These are phyloP conservation scores for Odontophorus gujanensis DNA, from an alignment of 2,113 vertebrate genomes.

Conservation along the genomic window DNA sequence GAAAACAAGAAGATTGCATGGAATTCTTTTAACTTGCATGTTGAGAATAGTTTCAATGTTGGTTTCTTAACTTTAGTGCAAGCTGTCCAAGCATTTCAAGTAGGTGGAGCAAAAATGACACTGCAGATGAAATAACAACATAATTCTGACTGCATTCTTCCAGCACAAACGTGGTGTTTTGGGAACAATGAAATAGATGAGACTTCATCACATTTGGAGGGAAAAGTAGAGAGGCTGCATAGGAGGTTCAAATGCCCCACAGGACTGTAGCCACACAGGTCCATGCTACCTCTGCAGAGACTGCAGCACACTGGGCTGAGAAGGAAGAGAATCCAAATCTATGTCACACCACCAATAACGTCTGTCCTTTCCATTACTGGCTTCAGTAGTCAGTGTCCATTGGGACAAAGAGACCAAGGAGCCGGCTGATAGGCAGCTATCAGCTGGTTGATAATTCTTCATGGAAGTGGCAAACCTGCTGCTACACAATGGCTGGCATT, in stretches of 20 bases:
- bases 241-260: background rate
- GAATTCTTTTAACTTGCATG: background rate
- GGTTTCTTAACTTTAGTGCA: background rate
- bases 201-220: background rate
- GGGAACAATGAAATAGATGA: background rate
- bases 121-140: background rate
- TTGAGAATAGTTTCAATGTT: background rate
- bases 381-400: rapidly evolving
- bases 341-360: background rate
- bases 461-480: background rate
- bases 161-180: background rate
- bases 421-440: background rate
- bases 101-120: background rate
- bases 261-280: background rate
- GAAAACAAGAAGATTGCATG: background rate
- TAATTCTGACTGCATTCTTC: background rate
- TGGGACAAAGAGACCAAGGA: background rate
- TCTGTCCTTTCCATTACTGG: background rate
- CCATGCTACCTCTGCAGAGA: background rate
- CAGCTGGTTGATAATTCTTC: background rate
- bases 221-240: background rate
- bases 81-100: background rate
- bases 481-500: slow-evolving; percentile 48
- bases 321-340: background rate
- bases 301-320: background rate